Evolutionary conservation across 2,888 invertebrate genomes (phyloP), one percentile per base, ranked within the genome.

Genomic region (Dorcus hopei): DNA sequence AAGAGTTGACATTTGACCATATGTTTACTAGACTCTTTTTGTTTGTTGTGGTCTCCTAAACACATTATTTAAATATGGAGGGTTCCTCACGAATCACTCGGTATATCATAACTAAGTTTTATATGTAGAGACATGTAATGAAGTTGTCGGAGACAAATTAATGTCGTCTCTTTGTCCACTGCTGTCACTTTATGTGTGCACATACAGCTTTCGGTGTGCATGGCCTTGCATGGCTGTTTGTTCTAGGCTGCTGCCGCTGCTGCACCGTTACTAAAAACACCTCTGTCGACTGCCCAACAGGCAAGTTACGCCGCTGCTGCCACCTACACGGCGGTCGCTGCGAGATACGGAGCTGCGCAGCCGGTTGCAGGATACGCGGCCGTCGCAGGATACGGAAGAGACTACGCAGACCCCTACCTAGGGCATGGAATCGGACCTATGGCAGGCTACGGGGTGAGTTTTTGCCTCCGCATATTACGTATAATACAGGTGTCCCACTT

Each of bases 381-480:
- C 69, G 87, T 87, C 65, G 87, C 87, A 63, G 88, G 88, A 68
- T 94, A 94, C 78, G 93, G 93, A 72, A 87, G 94, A 77, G 94
- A 95, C 76, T 93, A 91, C 76, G 90, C 93, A 71, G 96, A 97
- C 81, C 95, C 95, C 60, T 96, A 95, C 82, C 83, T 97, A 76
- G 94, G 92, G 70, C 96, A 96, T 82, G 90, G 95, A 66, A 95
- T 97, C 79, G 97, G 97, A 76, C 97, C 97, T 71, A 92, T 97
- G 73, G 91, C 97, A 69, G 95, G 96, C 76, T 97, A 97, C 81
- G 96, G 95, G 87, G 96, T 97, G 86, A 88, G 87, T 33, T 3
- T 33, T 33, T 7, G 26, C 26, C 7, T 33, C 5, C 77, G 66
- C 1, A 14, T 14, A 14, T 14, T 14, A 14, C 5, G 26, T 33